A percentile compares a stretch with the other conserved stretches of the same genome.
Conservation (phyloP, 2,888 invertebrate species). For the Plebejus anna region DNA sequence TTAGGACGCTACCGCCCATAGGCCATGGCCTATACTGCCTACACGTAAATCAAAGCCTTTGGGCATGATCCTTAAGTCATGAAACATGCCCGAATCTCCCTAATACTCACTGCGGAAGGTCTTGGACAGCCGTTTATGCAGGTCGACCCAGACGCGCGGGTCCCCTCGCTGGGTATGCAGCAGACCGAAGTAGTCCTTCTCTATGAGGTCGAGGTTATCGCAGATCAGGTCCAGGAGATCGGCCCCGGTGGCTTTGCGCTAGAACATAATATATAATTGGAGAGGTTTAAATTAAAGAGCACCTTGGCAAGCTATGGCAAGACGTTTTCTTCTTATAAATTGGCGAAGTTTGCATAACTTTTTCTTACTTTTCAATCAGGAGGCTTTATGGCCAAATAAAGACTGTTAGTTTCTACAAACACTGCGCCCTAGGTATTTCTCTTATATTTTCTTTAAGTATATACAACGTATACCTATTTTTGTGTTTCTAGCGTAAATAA, state of each 20-base stretch:
- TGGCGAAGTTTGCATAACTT: neutral
- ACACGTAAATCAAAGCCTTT: too few species aligned
- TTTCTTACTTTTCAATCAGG: too few species aligned
- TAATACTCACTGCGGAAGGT: slow-evolving; percentile 89
- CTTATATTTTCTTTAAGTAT: too few species aligned
- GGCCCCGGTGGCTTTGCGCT: slow-evolving; percentile 94
- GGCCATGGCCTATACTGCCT: too few species aligned
- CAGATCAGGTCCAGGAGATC: slow-evolving; percentile 94
- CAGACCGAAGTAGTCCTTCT: slow-evolving; percentile 96
- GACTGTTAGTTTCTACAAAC: too few species aligned
- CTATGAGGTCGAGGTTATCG: slow-evolving; percentile 90
- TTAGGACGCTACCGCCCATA: too few species aligned
- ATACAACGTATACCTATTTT: neutral
- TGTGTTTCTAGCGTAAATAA: neutral
- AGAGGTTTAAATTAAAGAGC: neutral
- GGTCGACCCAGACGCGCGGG: slow-evolving; percentile 92
- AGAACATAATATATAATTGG: slow-evolving; percentile 46
- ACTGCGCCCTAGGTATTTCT: too few species aligned
- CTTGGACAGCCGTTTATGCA: slow-evolving; percentile 92
- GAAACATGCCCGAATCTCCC: neutral
- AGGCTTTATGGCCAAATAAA: too few species aligned
- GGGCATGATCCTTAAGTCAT: neutral
- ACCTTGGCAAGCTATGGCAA: neutral
- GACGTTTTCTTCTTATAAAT: neutral
- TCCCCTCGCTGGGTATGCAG: slow-evolving; percentile 91